phyloP scores from a whole-genome alignment of 2,797 vertebrate genomes.

The Chaetophractus vellerosus region DNA sequence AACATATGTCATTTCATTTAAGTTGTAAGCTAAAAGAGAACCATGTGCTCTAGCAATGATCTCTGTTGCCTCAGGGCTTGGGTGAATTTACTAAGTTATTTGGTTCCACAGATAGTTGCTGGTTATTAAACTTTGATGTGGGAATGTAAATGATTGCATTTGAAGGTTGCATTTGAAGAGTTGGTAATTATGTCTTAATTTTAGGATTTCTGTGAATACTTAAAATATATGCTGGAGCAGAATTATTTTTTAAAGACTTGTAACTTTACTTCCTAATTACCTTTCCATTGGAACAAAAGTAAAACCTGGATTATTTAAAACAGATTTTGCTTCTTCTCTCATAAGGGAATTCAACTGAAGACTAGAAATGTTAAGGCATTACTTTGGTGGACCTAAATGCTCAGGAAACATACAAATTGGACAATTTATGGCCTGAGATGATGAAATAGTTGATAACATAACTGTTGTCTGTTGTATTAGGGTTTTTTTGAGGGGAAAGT shows the following conservation, averaged over 20 bases:
- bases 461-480: background rate
- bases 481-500: background rate
- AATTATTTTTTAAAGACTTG: background rate
- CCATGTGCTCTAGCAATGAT: conserved; percentile 23
- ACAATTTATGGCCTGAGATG: background rate
- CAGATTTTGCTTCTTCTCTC: conserved; percentile 22
- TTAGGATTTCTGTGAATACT: conserved; percentile 66
- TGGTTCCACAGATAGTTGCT: conserved; percentile 59
- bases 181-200: conserved; percentile 58
- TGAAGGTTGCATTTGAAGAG: conserved; percentile 61
- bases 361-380: background rate
- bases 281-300: conserved; percentile 5
- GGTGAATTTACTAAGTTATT: conserved; percentile 60
- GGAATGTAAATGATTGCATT: conserved; percentile 51
- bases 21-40: conserved; percentile 38
- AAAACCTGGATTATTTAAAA: conserved; percentile 30
- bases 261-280: conserved; percentile 40
- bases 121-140: conserved; percentile 64
- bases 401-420: background rate
- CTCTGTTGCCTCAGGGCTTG: conserved; percentile 5
- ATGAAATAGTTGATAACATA: background rate
- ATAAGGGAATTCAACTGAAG: background rate
- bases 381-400: background rate
- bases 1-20: conserved; percentile 44
- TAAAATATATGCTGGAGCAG: conserved; percentile 27